A percentile compares a stretch with the other conserved stretches of the same genome.
phyloP scores from a whole-genome alignment of 2,797 vertebrate species.

The Gallinago solitaria region DNA sequence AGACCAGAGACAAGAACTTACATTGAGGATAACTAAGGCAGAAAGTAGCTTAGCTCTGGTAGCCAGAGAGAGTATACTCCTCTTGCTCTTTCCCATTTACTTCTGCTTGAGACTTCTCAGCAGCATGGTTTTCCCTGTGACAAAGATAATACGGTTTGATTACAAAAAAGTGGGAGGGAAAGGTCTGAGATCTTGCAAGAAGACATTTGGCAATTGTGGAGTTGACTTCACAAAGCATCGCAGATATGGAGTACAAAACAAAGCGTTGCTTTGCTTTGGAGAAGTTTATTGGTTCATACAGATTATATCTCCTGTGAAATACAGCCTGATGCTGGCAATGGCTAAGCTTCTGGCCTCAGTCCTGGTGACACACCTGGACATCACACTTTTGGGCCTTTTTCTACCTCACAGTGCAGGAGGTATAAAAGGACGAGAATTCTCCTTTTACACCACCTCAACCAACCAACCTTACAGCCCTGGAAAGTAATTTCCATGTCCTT shows the following conservation, averaged over 20 bases:
- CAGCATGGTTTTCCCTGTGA: not conserved
- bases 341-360: slow-evolving; percentile 19
- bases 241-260: not conserved
- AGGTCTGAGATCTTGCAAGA: not conserved
- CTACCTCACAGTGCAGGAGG: not conserved
- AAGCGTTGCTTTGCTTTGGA: not conserved
- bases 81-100: not conserved
- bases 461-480: not conserved
- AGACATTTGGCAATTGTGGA: not conserved
- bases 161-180: not conserved
- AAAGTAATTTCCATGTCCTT: not conserved
- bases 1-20: not conserved
- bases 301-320: slow-evolving; percentile 45
- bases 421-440: not conserved
- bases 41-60: not conserved
- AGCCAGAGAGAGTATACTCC: not conserved
- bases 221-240: not conserved
- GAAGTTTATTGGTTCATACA: slow-evolving; percentile 19
- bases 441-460: not conserved
- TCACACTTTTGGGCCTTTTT: not conserved
- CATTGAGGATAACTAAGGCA: not conserved
- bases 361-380: not conserved
- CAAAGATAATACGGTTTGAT: not conserved
- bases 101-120: not conserved
- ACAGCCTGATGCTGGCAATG: not conserved